These are phyloP conservation scores for Oreohelix idahoensis DNA, from an alignment of 1,140 invertebrate species.

Conservation along the genomic window DNA sequence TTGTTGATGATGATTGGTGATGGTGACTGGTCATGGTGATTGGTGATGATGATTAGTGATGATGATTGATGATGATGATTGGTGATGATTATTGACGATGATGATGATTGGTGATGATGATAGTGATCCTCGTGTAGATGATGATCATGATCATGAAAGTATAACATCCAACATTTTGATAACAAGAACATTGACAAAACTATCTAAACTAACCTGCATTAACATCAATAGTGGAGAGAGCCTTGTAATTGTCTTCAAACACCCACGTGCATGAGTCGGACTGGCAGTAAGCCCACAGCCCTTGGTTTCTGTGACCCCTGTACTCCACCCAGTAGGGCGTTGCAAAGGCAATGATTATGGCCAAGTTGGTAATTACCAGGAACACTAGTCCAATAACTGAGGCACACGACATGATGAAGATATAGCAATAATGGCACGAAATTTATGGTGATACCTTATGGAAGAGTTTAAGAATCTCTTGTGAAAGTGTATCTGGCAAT, in stretches of 20 bases:
- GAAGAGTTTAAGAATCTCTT: background rate
- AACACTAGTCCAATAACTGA: constrained; percentile 57
- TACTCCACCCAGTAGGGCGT: constrained; percentile 60
- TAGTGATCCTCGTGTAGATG: too few relatives aligned
- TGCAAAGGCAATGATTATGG: constrained; percentile 56
- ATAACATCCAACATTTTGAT: background rate
- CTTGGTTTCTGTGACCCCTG: constrained; percentile 32
- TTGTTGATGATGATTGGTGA: too few relatives aligned
- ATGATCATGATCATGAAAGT: too few relatives aligned
- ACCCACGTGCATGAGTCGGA: constrained; percentile 50
- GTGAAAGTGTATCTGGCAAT: too few relatives aligned
- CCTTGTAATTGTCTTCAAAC: constrained; percentile 46
- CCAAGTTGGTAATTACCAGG: constrained; percentile 60
- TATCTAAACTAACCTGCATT: background rate
- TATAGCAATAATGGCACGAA: background rate
- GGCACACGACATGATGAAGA: constrained; percentile 49
- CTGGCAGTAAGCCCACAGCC: constrained; percentile 56
- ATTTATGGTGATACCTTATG: too few relatives aligned
- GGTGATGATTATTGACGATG: too few relatives aligned
- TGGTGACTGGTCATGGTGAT: too few relatives aligned
- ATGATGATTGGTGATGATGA: too few relatives aligned
- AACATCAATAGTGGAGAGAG: background rate
- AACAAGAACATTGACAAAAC: background rate
- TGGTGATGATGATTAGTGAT: too few relatives aligned
- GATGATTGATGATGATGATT: too few relatives aligned